Evolutionary conservation across 2,113 vertebrate genomes (phyloP), one percentile per base, ranked within the genome.

Genomic region (Heliornis fulica): DNA sequence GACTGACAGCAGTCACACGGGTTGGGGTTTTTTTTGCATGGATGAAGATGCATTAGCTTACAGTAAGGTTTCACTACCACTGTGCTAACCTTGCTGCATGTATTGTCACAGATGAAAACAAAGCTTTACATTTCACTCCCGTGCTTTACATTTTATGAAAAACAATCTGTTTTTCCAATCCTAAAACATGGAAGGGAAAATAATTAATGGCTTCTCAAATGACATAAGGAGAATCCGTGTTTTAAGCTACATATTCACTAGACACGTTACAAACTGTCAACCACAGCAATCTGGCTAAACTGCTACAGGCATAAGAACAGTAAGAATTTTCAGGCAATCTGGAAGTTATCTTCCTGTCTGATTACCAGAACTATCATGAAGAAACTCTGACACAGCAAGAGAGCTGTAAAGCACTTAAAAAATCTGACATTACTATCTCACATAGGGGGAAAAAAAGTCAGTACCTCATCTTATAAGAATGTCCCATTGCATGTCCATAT

Each of bases 401-500:
- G 29, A 78, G 16, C 43, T 38, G 26, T 5, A 54, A 87, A 85
- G 26, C 38, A 61, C 23, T 54, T 65, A 7, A 38, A 22, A 82
- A 41, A 77, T 16, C n/a, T 25, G 31, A 89, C 45, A 50, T 32
- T 91, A 64, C 6, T 63, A 43, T 12, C 40, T 60, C 40, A 81
- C 1, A 19, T 6, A 32, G 10, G 34, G 46, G 9, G 29, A 29
- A 26, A 77, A 83, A 63, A 53, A 4, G 12, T 38, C 32, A 68
- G 31, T 12, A n/a, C 3, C 8, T 13, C 7, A 32, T 26, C 57
- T 56, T 36, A 64, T 36, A 63, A 53, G 57, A 74, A 32, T 3
- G 34, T 32, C 38, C 21, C 20, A 34, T 0, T 22, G 38, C 53
- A 28, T 0, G 11, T 23, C 22, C 43, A 8, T 51, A 51, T 5